Base-by-base conservation (phyloP, 2,797 vertebrate genomes). In the Enteromius thamalakanensis region DNA sequence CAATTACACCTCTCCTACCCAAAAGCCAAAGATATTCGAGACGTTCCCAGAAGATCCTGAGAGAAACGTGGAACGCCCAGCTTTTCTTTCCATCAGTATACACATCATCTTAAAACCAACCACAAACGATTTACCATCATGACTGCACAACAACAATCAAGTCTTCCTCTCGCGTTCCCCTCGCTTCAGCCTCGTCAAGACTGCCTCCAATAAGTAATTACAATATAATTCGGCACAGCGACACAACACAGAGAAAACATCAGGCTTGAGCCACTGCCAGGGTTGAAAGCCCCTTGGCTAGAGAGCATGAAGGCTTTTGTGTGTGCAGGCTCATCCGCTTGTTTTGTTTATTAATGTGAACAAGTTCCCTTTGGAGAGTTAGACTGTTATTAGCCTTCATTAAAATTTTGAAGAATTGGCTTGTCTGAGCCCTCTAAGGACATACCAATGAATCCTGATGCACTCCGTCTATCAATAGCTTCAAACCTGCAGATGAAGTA, bases 181-280 rank as follows among this genome's bases (percentile, higher is more conserved):
- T 82, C 70, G 78, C 40, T 79, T 78, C 76, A 82, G 76, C 67
- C 89, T 88, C 89, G 88, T 89, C 84, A 10, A 76, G 88, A 79
- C 85, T 87, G 90, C 91, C 89, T 90, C 89, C 71, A 82, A 91
- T 89, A 90, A 92, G 89, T 92, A 93, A 93, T 92, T 93, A 91
- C 87, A 88, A 86, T 90, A 89, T 91, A 87, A 93, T 93, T 93
- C 91, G 89, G 89, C 87, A 76, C 64, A 58, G 72, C 55, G 67
- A 79, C 55, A 70, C 60, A 79, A 69, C 21, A 32, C 80, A 71
- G 71, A 74, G 70, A 82, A 83, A 86, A 83, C 78, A 86, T 84
- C 83, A 85, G 47, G 81, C 81, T 79, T 86, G 80, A 85, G 68
- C 85, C 60, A 74, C 76, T 58, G 88, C 90, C 86, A 88, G 84